A percentile compares a stretch with the other conserved stretches of the same genome.
Conservation (phyloP, 2,888 invertebrate species). For the Drosophila melanosoma region DNA sequence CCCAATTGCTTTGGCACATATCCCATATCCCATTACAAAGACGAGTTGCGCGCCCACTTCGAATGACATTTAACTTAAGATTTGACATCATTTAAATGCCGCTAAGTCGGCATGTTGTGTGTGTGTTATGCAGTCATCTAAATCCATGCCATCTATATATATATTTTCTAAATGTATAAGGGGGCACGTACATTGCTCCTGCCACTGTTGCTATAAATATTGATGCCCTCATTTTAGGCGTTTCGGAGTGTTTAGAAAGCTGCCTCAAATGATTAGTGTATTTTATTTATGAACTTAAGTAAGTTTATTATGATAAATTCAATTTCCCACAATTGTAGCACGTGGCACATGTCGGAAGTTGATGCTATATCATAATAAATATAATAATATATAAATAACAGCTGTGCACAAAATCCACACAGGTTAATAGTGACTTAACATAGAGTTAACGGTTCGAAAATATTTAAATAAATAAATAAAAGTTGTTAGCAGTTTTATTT, state of each 20-base stretch:
- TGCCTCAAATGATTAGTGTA: background rate
- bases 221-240: slow-evolving; percentile 54
- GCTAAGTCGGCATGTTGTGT: slow-evolving; percentile 22
- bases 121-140: slow-evolving; percentile 9
- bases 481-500: background rate
- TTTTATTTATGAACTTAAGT: background rate
- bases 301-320: background rate
- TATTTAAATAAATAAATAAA: background rate
- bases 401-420: background rate
- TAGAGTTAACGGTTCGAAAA: background rate
- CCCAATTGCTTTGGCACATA: slow-evolving; percentile 43
- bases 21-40: slow-evolving; percentile 52
- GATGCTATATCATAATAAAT: background rate
- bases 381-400: too few relatives aligned
- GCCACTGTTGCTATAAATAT: slow-evolving; percentile 61
- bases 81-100: slow-evolving; percentile 68
- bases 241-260: slow-evolving; percentile 4
- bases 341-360: background rate
- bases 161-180: background rate
- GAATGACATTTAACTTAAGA: slow-evolving; percentile 76
- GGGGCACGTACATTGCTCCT: slow-evolving; percentile 60
- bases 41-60: slow-evolving; percentile 69
- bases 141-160: slow-evolving; percentile 31
- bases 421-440: background rate
- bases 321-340: background rate